Percentiles rank a stretch among this genome's conserved stretches.
phyloP scores from a whole-genome alignment of 2,888 invertebrate genomes.

The Bedellia somnulentella region DNA sequence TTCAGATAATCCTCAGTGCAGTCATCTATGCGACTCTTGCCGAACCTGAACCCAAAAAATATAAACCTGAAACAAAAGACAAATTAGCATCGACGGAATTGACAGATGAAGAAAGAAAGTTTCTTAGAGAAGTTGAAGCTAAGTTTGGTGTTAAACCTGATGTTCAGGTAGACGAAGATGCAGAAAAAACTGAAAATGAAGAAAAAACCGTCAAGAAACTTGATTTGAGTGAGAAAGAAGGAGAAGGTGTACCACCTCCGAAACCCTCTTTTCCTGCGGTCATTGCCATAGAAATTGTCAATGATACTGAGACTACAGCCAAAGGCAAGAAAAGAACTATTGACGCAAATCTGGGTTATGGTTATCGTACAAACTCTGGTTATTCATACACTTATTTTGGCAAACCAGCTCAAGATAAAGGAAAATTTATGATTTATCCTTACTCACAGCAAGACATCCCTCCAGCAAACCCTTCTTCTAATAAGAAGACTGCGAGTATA shows the following conservation, averaged over 20 bases:
- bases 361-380: constrained; percentile 56
- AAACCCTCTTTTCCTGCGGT: constrained; percentile 50
- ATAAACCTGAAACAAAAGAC: constrained; percentile 26
- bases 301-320: constrained; percentile 49
- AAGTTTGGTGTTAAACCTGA: constrained; percentile 46
- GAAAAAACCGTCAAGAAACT: constrained; percentile 11
- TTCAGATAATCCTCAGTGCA: constrained; percentile 37
- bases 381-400: constrained; percentile 53
- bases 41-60: constrained; percentile 48
- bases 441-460: constrained; percentile 70
- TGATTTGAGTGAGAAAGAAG: background rate
- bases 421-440: constrained; percentile 68
- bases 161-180: constrained; percentile 16
- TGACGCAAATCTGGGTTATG: constrained; percentile 72
- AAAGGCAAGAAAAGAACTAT: constrained; percentile 74
- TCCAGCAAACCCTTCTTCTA: constrained; percentile 12
- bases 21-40: constrained; percentile 20
- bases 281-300: constrained; percentile 65
- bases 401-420: constrained; percentile 40
- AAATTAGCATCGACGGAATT: constrained; percentile 24
- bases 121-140: constrained; percentile 47
- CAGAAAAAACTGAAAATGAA: constrained; percentile 7
- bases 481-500: constrained; percentile 13
- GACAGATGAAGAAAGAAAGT: constrained; percentile 42
- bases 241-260: too few relatives aligned